Conservation (phyloP, 2,113 vertebrate species). For the Pholis gunnellus region DNA sequence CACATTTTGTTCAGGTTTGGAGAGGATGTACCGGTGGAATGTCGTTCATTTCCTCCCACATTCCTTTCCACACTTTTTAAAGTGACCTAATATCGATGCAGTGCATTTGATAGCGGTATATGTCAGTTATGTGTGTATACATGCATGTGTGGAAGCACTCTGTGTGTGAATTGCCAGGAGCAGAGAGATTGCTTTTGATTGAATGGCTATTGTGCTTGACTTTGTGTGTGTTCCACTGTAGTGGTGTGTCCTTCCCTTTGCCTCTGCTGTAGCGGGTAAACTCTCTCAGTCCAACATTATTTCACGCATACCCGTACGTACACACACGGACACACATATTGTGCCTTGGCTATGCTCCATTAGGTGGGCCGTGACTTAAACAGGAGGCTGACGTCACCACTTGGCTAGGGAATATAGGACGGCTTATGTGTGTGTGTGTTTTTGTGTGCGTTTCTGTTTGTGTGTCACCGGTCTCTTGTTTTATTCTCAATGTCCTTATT, state of each 20-base stretch:
- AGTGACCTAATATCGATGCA: constrained; percentile 63
- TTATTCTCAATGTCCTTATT: constrained; percentile 81
- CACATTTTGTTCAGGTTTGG: constrained; percentile 75
- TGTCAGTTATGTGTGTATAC: constrained; percentile 52
- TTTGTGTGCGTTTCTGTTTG: constrained; percentile 52
- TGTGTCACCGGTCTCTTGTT: constrained; percentile 58
- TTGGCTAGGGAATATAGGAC: constrained; percentile 63
- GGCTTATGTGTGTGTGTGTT: constrained; percentile 41
- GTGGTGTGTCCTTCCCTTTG: constrained; percentile 66
- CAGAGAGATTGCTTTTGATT: constrained; percentile 76
- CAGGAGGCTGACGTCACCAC: constrained; percentile 76
- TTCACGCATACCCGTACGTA: constrained; percentile 55
- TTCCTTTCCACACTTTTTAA: constrained; percentile 52
- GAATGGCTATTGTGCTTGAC: constrained; percentile 73
- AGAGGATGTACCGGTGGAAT: constrained; percentile 68
- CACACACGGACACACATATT: constrained; percentile 42
- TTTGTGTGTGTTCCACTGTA: constrained; percentile 68
- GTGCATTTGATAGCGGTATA: constrained; percentile 41
- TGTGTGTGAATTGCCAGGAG: constrained; percentile 63
- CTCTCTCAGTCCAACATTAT: constrained; percentile 53
- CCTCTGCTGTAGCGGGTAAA: constrained; percentile 57
- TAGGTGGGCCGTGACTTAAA: constrained; percentile 74
- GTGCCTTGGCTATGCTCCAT: constrained; percentile 76
- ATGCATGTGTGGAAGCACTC: constrained; percentile 55
- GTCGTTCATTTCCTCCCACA: constrained; percentile 68